Conservation (phyloP, 1,140 invertebrate species). For the Diorhabda sublineata region DNA sequence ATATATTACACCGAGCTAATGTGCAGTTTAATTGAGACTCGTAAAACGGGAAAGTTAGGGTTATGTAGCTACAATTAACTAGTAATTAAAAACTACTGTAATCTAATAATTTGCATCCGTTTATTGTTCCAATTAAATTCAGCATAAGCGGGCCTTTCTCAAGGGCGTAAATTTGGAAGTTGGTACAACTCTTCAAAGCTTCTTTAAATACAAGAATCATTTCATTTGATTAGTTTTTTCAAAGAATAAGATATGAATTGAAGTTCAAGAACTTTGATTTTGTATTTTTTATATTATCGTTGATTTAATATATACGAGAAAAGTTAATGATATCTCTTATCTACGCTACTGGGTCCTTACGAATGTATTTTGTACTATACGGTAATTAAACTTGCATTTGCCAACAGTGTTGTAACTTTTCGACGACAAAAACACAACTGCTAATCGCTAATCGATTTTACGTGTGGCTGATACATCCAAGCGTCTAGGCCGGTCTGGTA, state of each 20-base stretch:
- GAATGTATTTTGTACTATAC: neutral
- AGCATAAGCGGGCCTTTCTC: neutral
- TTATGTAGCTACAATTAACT: conserved; percentile 1
- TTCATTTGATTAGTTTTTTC: no score
- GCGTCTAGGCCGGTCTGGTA: neutral
- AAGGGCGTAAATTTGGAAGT: neutral
- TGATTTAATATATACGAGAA: no score
- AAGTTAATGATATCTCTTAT: neutral
- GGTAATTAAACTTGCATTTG: conserved; percentile 9
- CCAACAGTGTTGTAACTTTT: conserved; percentile 3
- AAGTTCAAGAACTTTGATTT: no score
- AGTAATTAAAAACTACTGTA: conserved; percentile 4
- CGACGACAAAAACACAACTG: conserved; percentile 9
- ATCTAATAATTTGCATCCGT: neutral
- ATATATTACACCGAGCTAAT: no score
- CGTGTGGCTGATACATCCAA: neutral
- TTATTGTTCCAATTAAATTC: conserved; percentile 9
- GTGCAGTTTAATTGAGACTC: no score
- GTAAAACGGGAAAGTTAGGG: neutral
- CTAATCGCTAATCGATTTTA: conserved; percentile 9
- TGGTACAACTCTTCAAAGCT: no score
- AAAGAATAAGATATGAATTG: no score
- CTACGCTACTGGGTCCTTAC: neutral
- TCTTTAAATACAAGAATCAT: no score
- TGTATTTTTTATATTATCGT: no score